Evolutionary conservation across 2,113 vertebrate genomes (phyloP), one percentile per base, ranked within the genome.

Genomic region (Platysternon megacephalum): DNA sequence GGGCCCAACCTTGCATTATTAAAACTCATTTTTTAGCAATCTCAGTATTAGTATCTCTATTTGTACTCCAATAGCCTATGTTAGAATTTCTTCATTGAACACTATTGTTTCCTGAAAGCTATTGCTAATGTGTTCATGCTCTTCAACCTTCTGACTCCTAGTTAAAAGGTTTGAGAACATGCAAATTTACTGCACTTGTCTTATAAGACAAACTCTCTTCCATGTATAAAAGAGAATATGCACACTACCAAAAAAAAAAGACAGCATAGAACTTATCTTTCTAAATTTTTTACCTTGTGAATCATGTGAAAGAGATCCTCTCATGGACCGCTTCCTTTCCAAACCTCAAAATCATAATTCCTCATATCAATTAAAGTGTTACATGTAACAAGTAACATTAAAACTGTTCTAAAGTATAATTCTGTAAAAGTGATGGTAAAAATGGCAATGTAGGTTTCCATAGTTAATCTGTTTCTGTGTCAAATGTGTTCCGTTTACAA

Each of bases 361-460:
- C 83, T 10, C 2, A 8, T 14, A 0, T 22, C 74, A 76, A 28
- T 44, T 74, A 26, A 56, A 28, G 22, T 24, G 19, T n/a, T 72
- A 9, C n/a, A 39, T 44, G 21, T 42, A 22, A 24, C 17, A 42
- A 5, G 56, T 72, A 42, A 76, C 22, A 39, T 74, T 74, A 42
- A 42, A 42, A 26, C 39, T 26, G 11, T 76, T 22, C 22, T 44
- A 12, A 44, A 42, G 21, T 44, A 5, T 44, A 9, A 76, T 11
- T 76, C 39, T 92, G 51, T 0, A 19, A 22, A 87, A 49, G 44
- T 26, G 22, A 4, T 35, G 48, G 8, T 1, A 26, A 52, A 46
- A 19, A 28, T 0, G 1, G 42, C 42, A 78, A 4, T 3, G 0
- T 79, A 74, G 29, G 17, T 29, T 56, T 48, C 1, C 3, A 3